phyloP scores from a whole-genome alignment of 1,140 invertebrate genomes.

The Diabrotica undecimpunctata region DNA sequence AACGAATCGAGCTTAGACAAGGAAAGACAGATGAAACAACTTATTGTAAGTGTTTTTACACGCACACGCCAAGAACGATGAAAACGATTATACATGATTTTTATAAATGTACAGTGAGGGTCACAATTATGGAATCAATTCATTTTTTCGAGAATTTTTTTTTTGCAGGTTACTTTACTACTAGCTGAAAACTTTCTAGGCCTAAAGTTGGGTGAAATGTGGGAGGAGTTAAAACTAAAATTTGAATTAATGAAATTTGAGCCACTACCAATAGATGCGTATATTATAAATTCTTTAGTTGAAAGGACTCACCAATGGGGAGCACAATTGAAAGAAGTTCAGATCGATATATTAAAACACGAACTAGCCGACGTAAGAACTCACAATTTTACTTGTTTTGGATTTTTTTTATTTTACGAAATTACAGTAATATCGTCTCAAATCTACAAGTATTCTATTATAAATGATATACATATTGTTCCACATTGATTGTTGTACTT shows the following conservation, averaged over 20 bases:
- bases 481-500: too few species aligned
- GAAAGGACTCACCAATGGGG: slow-evolving; percentile 31
- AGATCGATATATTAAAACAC: slow-evolving; percentile 25
- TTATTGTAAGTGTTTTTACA: too few species aligned
- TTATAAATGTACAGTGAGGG: too few species aligned
- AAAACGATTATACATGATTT: too few species aligned
- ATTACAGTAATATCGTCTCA: too few species aligned
- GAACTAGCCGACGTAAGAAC: slow-evolving; percentile 22
- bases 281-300: slow-evolving; percentile 23
- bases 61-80: too few species aligned
- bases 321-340: slow-evolving; percentile 25
- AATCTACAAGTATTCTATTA: too few species aligned
- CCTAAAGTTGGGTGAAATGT: slow-evolving; percentile 38
- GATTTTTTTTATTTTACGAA: neutral
- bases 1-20: too few species aligned
- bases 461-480: too few species aligned
- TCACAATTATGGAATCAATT: too few species aligned
- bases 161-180: slow-evolving; percentile 31
- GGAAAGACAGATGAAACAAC: too few species aligned
- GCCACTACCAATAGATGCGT: slow-evolving; percentile 28
- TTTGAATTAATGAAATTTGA: slow-evolving; percentile 27
- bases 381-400: too few species aligned
- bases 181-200: slow-evolving; percentile 38
- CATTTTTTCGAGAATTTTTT: neutral
- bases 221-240: slow-evolving; percentile 35